A percentile compares a stretch with the other conserved stretches of the same genome.
These are phyloP conservation scores for Ctenoplectra terminalis DNA, from an alignment of 1,140 invertebrate species.

Conservation along the genomic window DNA sequence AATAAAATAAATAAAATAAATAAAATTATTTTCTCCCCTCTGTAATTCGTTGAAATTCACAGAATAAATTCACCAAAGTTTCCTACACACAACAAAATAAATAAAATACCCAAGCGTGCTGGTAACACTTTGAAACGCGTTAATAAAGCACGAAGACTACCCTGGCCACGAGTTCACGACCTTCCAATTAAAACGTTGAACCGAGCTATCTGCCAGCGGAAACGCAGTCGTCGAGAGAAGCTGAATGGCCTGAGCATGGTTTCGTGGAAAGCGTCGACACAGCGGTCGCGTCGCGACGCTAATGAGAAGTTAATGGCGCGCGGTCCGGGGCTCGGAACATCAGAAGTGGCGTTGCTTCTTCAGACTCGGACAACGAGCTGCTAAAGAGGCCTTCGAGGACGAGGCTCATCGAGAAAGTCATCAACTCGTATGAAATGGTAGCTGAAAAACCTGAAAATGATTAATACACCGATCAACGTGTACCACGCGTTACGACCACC, in stretches of 20 bases:
- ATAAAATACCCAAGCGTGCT: neutral
- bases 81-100: neutral
- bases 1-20: no score
- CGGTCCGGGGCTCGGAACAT: constrained; percentile 51
- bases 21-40: no score
- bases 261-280: constrained; percentile 34
- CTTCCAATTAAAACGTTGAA: constrained; percentile 55
- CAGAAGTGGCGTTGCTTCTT: constrained; percentile 50
- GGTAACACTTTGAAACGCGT: neutral
- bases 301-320: constrained; percentile 70
- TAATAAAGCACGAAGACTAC: constrained; percentile 1
- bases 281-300: constrained; percentile 36
- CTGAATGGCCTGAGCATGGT: constrained; percentile 15
- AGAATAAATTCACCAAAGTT: no score
- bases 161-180: constrained; percentile 27
- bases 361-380: constrained; percentile 58
- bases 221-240: constrained; percentile 11
- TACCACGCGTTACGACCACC: constrained; percentile 17
- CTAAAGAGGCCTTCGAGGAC: constrained; percentile 49
- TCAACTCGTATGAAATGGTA: neutral
- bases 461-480: constrained; percentile 60
- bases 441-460: constrained; percentile 56
- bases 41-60: no score
- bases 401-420: constrained; percentile 31
- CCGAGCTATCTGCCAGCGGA: constrained; percentile 20